A percentile compares a stretch with the other conserved stretches of the same genome.
phyloP scores from a whole-genome alignment of 2,797 vertebrate genomes.

The Synaphobranchus kaupii region DNA sequence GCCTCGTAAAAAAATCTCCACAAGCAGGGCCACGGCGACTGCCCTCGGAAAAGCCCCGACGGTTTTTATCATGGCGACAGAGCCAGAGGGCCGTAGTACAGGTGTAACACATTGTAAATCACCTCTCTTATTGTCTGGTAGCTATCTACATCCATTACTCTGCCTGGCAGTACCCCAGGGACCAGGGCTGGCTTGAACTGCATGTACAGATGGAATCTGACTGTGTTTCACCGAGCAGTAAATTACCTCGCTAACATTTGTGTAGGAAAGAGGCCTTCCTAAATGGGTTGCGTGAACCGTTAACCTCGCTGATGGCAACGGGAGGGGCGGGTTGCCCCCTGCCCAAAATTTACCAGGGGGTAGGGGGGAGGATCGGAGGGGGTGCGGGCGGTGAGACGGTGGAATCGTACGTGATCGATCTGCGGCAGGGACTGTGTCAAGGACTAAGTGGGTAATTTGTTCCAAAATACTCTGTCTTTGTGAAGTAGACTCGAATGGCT shows the following conservation, averaged over 20 bases:
- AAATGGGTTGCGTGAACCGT: slow-evolving; percentile 40
- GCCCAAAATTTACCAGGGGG: slow-evolving; percentile 20
- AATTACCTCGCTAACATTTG: slow-evolving; percentile 51
- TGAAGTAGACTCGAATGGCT: not conserved
- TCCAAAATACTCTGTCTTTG: not conserved
- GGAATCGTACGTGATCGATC: slow-evolving; percentile 12
- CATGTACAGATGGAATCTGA: slow-evolving; percentile 49
- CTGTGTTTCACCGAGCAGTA: slow-evolving; percentile 52
- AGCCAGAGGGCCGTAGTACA: slow-evolving; percentile 20
- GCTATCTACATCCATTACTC: slow-evolving; percentile 42
- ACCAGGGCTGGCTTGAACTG: slow-evolving; percentile 33
- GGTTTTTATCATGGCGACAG: slow-evolving; percentile 6
- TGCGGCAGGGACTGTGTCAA: slow-evolving; percentile 2
- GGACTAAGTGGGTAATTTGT: slow-evolving; percentile 17
- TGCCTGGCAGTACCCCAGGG: slow-evolving; percentile 32
- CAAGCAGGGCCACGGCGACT: not conserved
- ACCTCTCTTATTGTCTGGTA: slow-evolving; percentile 43
- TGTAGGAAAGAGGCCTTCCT: slow-evolving; percentile 36
- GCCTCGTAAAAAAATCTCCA: slow-evolving; percentile 7
- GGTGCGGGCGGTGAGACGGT: not conserved
- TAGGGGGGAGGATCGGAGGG: not conserved
- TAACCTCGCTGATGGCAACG: slow-evolving; percentile 39
- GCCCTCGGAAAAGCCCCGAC: not conserved
- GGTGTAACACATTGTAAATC: slow-evolving; percentile 41
- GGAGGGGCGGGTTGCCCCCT: not conserved